Conservation (phyloP, 2,797 vertebrate species). For the Ammospiza maritima region DNA sequence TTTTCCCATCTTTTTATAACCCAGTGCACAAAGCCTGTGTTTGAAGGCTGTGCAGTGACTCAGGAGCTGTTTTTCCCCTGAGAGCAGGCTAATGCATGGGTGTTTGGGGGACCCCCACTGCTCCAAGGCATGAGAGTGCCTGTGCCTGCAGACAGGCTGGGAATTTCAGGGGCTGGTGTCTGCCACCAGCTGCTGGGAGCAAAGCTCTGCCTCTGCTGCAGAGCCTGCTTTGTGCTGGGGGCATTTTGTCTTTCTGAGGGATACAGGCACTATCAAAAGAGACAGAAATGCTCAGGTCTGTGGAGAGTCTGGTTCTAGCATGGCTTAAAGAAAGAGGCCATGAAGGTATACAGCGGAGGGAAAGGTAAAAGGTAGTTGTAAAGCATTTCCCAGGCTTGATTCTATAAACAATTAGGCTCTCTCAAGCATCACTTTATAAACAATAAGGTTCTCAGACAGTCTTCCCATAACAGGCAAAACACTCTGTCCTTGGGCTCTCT, state of each 20-base stretch:
- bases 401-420: no score
- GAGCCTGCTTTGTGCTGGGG: not conserved
- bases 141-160: slow-evolving; percentile 22
- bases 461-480: no score
- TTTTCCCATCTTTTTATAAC: slow-evolving; percentile 56
- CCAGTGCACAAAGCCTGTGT: slow-evolving; percentile 53
- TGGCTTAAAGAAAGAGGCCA: no score
- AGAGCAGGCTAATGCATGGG: slow-evolving; percentile 26
- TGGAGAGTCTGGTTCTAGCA: no score
- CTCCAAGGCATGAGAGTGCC: not conserved
- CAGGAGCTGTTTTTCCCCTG: slow-evolving; percentile 43
- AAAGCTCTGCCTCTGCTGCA: not conserved
- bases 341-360: no score
- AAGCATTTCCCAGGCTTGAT: no score
- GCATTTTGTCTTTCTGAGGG: not conserved
- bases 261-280: not conserved
- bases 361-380: no score
- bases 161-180: not conserved
- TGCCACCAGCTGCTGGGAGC: not conserved
- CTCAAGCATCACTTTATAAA: no score
- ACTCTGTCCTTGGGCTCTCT: no score
- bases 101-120: slow-evolving; percentile 55
- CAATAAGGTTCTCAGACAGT: no score
- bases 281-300: not conserved
- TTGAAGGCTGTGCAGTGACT: slow-evolving; percentile 71